These are phyloP conservation scores for Tipula vernalis DNA, from an alignment of 2,888 invertebrate genomes.

Conservation along the genomic window DNA sequence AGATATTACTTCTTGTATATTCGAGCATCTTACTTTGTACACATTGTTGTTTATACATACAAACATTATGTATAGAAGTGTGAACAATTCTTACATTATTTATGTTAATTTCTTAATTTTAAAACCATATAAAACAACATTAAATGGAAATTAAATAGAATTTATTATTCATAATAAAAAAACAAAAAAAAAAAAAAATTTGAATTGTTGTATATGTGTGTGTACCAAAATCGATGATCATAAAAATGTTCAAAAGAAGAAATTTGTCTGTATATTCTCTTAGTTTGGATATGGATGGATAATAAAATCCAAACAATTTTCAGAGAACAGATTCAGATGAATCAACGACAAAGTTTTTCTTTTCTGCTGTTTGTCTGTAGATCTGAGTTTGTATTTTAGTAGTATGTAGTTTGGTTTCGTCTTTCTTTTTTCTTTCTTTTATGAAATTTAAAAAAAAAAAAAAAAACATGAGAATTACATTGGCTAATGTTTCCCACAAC, in stretches of 20 bases:
- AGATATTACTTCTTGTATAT: not conserved
- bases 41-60: not conserved
- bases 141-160: not conserved
- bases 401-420: not conserved
- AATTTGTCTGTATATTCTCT: not conserved
- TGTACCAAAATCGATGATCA: not conserved
- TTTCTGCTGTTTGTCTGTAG: not conserved
- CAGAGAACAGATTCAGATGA: not conserved
- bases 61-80: not conserved
- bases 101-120: not conserved
- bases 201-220: not conserved
- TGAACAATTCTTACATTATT: not conserved
- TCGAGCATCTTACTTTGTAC: not conserved
- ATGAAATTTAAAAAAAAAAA: not conserved
- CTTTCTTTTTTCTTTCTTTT: not conserved
- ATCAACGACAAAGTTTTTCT: not conserved
- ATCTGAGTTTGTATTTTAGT: not conserved
- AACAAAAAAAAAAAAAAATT: not conserved
- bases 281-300: not conserved
- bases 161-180: not conserved
- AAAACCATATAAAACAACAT: not conserved
- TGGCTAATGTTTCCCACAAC: conserved; percentile 4
- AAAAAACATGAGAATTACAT: not conserved
- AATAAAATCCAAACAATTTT: not conserved
- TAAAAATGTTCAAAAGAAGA: not conserved